Percentiles rank a stretch among this genome's conserved stretches.
Conservation (phyloP, 2,113 vertebrate species). For the Myiagra hebetior region DNA sequence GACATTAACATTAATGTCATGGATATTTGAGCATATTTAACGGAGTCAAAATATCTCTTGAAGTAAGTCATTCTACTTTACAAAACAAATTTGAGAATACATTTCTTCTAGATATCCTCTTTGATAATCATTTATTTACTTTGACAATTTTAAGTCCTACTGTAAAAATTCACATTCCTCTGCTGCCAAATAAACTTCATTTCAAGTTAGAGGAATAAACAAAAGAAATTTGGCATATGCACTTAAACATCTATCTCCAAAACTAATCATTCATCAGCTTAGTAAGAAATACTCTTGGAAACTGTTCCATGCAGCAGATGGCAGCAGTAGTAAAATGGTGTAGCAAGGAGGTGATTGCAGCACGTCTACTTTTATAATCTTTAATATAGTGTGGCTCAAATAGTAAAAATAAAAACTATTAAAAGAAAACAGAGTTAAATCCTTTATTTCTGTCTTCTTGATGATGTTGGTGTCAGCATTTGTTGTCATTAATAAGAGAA, state of each 20-base stretch:
- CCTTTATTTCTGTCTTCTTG: neutral
- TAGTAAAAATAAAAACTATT: neutral
- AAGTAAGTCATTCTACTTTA: neutral
- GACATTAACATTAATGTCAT: neutral
- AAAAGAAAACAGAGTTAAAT: neutral
- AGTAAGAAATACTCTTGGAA: neutral
- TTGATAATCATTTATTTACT: neutral
- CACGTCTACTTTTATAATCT: neutral
- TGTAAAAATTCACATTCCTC: neutral
- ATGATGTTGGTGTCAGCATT: neutral
- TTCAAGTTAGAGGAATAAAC: neutral
- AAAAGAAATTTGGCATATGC: neutral
- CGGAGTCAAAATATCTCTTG: neutral
- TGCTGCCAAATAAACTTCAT: neutral
- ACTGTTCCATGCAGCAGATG: constrained; percentile 20
- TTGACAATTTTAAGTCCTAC: neutral
- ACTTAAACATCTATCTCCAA: neutral
- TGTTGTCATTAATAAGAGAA: neutral
- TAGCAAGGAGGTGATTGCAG: neutral
- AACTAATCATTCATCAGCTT: neutral
- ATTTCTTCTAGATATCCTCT: neutral
- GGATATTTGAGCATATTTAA: neutral
- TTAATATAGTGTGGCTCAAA: neutral
- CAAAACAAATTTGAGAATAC: neutral
- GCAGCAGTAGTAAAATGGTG: constrained; percentile 11